These are phyloP conservation scores for Lonchura striata DNA, from an alignment of 2,113 vertebrate species.

Conservation along the genomic window DNA sequence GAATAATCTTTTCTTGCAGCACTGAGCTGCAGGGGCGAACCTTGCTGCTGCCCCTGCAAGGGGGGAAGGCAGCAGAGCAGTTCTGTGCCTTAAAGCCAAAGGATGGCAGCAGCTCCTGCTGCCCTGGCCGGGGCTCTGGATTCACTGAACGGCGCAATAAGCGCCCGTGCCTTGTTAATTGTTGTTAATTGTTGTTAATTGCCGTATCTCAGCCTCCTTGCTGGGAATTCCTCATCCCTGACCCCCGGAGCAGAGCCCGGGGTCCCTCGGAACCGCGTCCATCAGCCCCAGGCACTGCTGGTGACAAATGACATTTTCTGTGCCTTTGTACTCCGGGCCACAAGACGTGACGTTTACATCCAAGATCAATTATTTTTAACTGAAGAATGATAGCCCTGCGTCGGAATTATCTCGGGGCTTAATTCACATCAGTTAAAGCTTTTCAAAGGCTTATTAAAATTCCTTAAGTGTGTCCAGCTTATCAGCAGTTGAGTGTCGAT, in stretches of 20 bases:
- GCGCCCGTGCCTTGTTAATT: background rate
- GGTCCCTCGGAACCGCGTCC: background rate
- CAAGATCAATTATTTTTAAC: conserved; percentile 64
- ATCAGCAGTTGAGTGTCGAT: conserved; percentile 65
- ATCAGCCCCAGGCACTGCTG: background rate
- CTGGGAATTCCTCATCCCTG: background rate
- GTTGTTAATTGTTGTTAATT: background rate
- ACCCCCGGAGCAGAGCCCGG: background rate
- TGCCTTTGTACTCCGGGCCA: background rate
- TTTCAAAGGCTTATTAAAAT: conserved; percentile 68
- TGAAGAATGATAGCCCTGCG: conserved; percentile 25
- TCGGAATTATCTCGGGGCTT: conserved; percentile 38
- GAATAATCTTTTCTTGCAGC: too few relatives aligned
- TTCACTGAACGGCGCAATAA: background rate
- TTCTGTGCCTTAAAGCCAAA: background rate
- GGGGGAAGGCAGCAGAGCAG: background rate
- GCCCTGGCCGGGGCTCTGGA: fast-evolving
- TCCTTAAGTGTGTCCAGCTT: conserved; percentile 63
- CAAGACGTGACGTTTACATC: conserved; percentile 13
- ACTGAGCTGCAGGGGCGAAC: background rate
- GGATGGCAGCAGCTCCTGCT: background rate
- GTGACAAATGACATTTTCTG: conserved; percentile 47
- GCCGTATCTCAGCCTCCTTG: background rate
- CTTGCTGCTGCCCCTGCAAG: background rate
- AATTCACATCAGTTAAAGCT: conserved; percentile 64